Base-by-base conservation (phyloP, 2,888 invertebrate genomes). In the Napeogenes inachia region DNA sequence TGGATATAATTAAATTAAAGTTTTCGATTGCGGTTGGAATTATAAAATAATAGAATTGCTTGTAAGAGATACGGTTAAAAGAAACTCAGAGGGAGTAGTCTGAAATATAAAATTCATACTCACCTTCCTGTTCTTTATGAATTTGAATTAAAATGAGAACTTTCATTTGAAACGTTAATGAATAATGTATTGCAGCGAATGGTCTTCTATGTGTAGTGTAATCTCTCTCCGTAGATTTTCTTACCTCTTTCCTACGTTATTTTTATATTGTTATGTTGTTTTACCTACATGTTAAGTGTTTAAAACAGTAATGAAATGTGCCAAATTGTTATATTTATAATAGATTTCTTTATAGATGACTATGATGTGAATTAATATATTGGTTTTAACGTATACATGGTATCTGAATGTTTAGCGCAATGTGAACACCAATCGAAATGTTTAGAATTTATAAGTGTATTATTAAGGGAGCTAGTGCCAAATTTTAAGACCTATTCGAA, bases 301-400 rank as follows among this genome's bases (percentile, higher is more conserved):
- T 61, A 46, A 64, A 67, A 68, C 68, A 68, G 68, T 67, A 64
- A 67, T 63, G 57, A 56, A 80, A 82, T 82, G 88, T 89, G 88
- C 89, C 89, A 89, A 89, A 87, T 85, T 84, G 85, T 87, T 88
- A 85, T 84, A 82, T 82, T 73, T 84, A 76, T 78, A 79, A 74
- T 66, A 68, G 63, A 68, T 64, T 69, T 66, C 68, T 64, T 66
- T 68, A 63, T 69, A 71, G 61, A 56, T 54, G 38, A 50, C 61
- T 35, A 57, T 57, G 63, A 61, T 66, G 64, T 66, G 64, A 57
- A 64, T 63, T 62, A 64, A 62, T 68, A 60, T 66, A 63, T 67
- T 66, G 59, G 54, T 65, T 61, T 65, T 62, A 50, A 66, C 56
- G 56, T 66, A 45, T 62, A 61, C 42, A 56, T 56, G 62, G 59